Conservation (phyloP, 2,113 vertebrate genomes). For the Campylomormyrus numenius region DNA sequence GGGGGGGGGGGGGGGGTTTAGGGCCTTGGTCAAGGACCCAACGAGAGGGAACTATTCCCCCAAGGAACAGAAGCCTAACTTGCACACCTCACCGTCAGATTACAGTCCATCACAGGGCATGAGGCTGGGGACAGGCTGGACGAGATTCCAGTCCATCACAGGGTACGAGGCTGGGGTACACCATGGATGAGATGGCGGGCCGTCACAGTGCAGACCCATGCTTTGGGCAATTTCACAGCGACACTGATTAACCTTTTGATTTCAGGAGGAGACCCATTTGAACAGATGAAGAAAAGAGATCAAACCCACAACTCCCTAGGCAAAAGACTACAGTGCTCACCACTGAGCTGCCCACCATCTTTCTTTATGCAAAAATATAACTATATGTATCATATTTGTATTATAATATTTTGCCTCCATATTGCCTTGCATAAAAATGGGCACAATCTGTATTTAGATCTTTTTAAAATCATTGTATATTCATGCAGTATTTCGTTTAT, state of each 20-base stretch:
- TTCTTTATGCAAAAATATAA: background rate
- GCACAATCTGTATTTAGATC: background rate
- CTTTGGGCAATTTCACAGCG: background rate
- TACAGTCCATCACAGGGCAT: background rate
- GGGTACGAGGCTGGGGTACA: background rate
- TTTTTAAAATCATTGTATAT: background rate
- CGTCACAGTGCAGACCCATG: background rate
- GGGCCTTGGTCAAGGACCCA: too few species aligned
- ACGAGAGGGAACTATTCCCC: too few species aligned
- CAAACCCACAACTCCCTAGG: background rate
- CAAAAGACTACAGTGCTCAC: background rate
- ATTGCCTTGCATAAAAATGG: background rate
- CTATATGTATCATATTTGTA: background rate
- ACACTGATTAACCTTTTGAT: background rate
- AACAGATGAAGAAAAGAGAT: background rate
- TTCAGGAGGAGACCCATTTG: background rate
- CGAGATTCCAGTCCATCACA: background rate
- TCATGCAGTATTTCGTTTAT: background rate
- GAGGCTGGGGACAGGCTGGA: background rate
- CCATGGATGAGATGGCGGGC: background rate
- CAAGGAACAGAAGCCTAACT: too few species aligned
- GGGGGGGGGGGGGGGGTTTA: too few species aligned
- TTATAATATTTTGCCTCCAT: background rate
- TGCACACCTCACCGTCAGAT: too few species aligned
- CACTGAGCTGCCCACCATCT: background rate